These are phyloP conservation scores for Griposia aprilina DNA, from an alignment of 2,888 invertebrate genomes.

Conservation along the genomic window DNA sequence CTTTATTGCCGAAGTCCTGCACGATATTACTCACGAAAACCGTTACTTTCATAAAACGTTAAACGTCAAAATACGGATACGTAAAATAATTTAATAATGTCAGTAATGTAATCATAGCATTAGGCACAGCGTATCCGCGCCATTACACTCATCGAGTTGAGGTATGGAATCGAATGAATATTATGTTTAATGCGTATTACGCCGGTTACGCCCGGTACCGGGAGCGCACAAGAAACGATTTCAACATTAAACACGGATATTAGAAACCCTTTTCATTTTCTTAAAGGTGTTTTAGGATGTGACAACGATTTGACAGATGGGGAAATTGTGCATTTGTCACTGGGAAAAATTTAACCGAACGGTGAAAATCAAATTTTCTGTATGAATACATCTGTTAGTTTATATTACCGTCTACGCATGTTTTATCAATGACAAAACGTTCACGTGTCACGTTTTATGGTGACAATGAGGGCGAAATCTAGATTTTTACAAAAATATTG, in stretches of 20 bases:
- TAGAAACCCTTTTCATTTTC: conserved; percentile 34
- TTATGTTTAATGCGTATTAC: conserved; percentile 58
- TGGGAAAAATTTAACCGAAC: background rate
- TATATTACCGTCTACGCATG: background rate
- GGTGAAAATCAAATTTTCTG: background rate
- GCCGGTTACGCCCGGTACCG: conserved; percentile 11
- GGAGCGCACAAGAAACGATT: conserved; percentile 45
- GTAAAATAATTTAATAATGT: conserved; percentile 62
- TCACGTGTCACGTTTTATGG: no score
- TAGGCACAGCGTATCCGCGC: conserved; percentile 51
- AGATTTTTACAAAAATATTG: background rate
- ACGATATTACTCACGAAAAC: conserved; percentile 7
- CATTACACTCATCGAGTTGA: conserved; percentile 61
- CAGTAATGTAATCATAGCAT: conserved; percentile 59
- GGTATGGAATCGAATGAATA: conserved; percentile 62
- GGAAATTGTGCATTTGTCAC: conserved; percentile 36
- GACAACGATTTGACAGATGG: conserved; percentile 38
- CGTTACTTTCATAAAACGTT: conserved; percentile 21
- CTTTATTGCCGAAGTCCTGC: background rate
- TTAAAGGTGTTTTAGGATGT: conserved; percentile 36
- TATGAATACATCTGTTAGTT: background rate
- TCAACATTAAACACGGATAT: conserved; percentile 38
- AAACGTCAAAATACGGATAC: conserved; percentile 42
- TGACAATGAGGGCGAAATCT: background rate
- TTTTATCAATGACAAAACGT: background rate